These are phyloP conservation scores for Parazoanthus darwini DNA, from an alignment of 92 coral and sea anemone genomes.

Conservation along the genomic window DNA sequence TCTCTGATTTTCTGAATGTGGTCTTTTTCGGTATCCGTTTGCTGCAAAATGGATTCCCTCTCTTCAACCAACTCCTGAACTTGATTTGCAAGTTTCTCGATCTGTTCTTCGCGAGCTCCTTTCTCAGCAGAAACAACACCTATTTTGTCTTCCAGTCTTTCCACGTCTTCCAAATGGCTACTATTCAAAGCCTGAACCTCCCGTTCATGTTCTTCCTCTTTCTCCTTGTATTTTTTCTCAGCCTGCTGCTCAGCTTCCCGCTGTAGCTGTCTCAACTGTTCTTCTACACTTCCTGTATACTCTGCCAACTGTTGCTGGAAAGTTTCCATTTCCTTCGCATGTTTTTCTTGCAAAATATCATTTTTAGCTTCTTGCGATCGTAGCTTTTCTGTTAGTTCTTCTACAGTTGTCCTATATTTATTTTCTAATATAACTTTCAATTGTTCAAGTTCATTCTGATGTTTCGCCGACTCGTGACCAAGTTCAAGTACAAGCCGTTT, in stretches of 20 bases:
- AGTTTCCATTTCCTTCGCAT: conserved; percentile 67
- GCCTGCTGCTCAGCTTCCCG: conserved; percentile 54
- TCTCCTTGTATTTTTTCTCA: conserved; percentile 46
- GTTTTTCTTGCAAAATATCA: conserved; percentile 56
- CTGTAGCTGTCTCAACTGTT: conserved; percentile 59
- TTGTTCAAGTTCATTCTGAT: conserved; percentile 67
- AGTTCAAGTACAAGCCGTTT: conserved; percentile 81
- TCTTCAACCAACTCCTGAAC: conserved; percentile 55
- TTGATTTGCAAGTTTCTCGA: conserved; percentile 55
- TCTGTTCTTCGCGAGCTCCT: conserved; percentile 44
- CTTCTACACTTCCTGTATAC: conserved; percentile 71
- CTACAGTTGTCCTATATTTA: conserved; percentile 43
- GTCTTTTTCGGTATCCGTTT: conserved; percentile 38
- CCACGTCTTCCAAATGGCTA: conserved; percentile 37
- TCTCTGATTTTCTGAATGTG: conserved; percentile 51
- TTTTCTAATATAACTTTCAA: conserved; percentile 44
- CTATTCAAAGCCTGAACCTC: conserved; percentile 58
- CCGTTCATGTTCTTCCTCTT: conserved; percentile 38
- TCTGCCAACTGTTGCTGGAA: conserved; percentile 65
- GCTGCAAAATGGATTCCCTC: conserved; percentile 46
- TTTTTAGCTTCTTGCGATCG: conserved; percentile 61
- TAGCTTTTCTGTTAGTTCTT: conserved; percentile 51
- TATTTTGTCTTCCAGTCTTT: conserved; percentile 42
- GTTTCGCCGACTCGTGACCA: conserved; percentile 76
- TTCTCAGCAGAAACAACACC: conserved; percentile 46